Conservation (phyloP, 2,113 vertebrate genomes). For the Burhinus bistriatus region DNA sequence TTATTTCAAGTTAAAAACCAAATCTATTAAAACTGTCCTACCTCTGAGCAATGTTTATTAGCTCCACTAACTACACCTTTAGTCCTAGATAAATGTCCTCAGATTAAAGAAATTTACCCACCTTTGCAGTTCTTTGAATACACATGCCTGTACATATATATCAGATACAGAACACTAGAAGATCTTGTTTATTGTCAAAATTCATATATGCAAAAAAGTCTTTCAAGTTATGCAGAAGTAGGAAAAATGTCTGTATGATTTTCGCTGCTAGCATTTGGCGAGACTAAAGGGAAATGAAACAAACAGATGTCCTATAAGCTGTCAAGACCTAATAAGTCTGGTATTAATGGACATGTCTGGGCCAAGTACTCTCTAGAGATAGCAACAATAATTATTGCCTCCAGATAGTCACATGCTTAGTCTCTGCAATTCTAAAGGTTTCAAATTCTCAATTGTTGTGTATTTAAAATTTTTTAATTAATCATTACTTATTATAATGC, state of each 20-base stretch:
- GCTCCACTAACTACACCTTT: neutral
- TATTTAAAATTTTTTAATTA: neutral
- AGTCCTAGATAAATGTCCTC: neutral
- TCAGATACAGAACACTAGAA: neutral
- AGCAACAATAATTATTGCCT: slow-evolving; percentile 64
- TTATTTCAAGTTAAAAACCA: neutral
- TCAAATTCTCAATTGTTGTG: slow-evolving; percentile 26
- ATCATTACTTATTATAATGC: slow-evolving; percentile 2
- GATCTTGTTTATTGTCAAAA: slow-evolving; percentile 11
- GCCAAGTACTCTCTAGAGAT: slow-evolving; percentile 62
- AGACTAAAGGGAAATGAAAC: slow-evolving; percentile 49
- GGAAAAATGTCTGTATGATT: neutral
- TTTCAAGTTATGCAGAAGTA: slow-evolving; percentile 10
- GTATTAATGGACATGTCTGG: slow-evolving; percentile 73
- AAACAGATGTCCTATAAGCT: slow-evolving; percentile 54
- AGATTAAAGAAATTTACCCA: slow-evolving; percentile 3
- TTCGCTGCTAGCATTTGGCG: slow-evolving; percentile 56
- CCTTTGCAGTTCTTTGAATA: neutral
- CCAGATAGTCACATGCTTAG: slow-evolving; percentile 24
- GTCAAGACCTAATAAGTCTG: slow-evolving; percentile 72
- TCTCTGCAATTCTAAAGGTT: slow-evolving; percentile 30
- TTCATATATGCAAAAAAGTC: neutral
- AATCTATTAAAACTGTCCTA: neutral
- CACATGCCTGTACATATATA: neutral
- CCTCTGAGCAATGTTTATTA: neutral